Evolutionary conservation across 2,797 vertebrate species (phyloP).

Genomic region (Cossypha polioptera): DNA sequence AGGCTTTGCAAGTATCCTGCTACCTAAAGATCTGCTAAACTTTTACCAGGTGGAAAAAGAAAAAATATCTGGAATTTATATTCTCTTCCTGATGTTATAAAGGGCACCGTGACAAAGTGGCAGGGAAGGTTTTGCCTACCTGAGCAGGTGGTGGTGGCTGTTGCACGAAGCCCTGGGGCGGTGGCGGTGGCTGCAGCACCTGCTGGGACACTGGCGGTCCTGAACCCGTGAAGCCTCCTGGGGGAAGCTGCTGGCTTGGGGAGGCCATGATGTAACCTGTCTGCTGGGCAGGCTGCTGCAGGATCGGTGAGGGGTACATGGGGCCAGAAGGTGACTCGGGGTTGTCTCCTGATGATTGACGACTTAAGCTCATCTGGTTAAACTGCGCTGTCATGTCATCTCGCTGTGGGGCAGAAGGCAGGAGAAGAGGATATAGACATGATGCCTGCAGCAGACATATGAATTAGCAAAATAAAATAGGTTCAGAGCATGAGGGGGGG

Average conservation of each 20-base stretch:
- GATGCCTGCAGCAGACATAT: not conserved
- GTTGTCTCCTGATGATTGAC: constrained; percentile 84
- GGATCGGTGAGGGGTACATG: constrained; percentile 73
- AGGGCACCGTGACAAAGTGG: fast-evolving
- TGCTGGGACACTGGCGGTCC: constrained; percentile 77
- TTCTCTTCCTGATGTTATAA: fast-evolving
- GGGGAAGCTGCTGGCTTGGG: constrained; percentile 80
- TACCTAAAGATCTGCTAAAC: not conserved
- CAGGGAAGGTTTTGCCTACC: constrained; percentile 54
- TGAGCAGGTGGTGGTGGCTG: constrained; percentile 83
- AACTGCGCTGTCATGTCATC: constrained; percentile 90
- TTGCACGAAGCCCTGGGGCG: constrained; percentile 77
- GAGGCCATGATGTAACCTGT: constrained; percentile 74
- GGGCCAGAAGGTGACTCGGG: constrained; percentile 78
- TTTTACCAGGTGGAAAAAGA: fast-evolving
- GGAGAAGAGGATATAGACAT: not conserved
- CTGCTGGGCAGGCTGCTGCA: constrained; percentile 79
- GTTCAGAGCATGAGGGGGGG: not conserved
- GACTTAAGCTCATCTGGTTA: constrained; percentile 85
- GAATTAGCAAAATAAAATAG: not conserved
- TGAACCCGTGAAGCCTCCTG: constrained; percentile 73
- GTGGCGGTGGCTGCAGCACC: constrained; percentile 73
- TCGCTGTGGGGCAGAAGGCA: constrained; percentile 75
- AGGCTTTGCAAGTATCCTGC: not conserved
- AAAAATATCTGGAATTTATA: not conserved